Percentiles rank a stretch among this genome's conserved stretches.
Conservation (phyloP, 2,888 invertebrate species). For the Heliconius ethilla region DNA sequence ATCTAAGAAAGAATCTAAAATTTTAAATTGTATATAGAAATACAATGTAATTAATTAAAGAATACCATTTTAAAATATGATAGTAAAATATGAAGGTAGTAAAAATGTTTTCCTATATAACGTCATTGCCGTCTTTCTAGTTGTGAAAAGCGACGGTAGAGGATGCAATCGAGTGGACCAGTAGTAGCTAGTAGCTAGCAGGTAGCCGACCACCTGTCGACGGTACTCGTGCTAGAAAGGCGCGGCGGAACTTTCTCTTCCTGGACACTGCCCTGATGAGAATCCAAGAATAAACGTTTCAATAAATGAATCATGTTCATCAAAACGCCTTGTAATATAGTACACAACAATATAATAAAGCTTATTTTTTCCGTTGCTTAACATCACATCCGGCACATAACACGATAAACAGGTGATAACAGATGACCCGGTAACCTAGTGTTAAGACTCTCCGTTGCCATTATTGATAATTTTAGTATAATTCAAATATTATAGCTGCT, state of each 20-base stretch:
- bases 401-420: no score
- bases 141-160: constrained; percentile 5
- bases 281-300: background rate
- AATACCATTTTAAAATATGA: no score
- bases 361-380: no score
- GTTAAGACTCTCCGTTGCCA: no score
- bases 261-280: no score
- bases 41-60: no score
- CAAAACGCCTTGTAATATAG: background rate
- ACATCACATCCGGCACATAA: no score
- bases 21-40: no score
- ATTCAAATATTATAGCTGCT: background rate
- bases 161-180: constrained; percentile 5
- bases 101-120: background rate
- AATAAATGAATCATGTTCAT: background rate
- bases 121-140: constrained; percentile 8
- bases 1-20: no score
- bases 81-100: background rate
- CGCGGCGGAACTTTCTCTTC: constrained; percentile 10
- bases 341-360: no score
- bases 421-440: no score
- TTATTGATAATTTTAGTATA: background rate
- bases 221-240: constrained; percentile 19
- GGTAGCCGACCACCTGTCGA: constrained; percentile 27
- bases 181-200: constrained; percentile 12